A percentile compares a stretch with the other conserved stretches of the same genome.
These are phyloP conservation scores for Drosophila ustulata DNA, from an alignment of 2,888 invertebrate genomes.

Conservation along the genomic window DNA sequence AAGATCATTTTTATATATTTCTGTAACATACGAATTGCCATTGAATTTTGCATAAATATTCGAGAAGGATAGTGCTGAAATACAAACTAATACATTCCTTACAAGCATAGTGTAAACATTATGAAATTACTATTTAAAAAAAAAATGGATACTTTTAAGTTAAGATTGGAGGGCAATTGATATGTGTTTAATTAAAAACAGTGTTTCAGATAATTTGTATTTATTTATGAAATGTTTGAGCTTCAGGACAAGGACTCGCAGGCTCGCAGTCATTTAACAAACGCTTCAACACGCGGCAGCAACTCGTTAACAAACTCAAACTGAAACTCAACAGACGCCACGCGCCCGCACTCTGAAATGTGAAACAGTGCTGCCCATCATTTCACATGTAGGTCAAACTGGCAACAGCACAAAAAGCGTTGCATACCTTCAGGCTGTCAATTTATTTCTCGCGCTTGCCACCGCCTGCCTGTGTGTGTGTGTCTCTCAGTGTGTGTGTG, in stretches of 20 bases:
- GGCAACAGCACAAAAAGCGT: slow-evolving; percentile 52
- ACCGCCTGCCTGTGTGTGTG: slow-evolving; percentile 41
- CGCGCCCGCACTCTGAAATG: neutral
- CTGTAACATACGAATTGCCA: no score
- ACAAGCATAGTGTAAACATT: no score
- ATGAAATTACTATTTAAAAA: no score
- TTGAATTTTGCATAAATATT: no score
- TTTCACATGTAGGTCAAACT: slow-evolving; percentile 68
- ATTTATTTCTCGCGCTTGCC: slow-evolving; percentile 69
- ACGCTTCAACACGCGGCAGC: slow-evolving; percentile 26
- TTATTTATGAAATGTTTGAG: no score
- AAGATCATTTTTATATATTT: no score
- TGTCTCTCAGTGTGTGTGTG: slow-evolving; percentile 10
- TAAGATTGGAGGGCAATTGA: no score
- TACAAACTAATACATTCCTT: no score
- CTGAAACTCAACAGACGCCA: neutral
- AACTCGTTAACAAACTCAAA: slow-evolving; percentile 30
- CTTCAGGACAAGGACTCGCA: neutral
- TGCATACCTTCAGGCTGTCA: slow-evolving; percentile 75
- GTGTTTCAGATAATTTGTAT: no score
- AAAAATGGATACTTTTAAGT: no score
- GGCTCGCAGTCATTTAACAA: slow-evolving; percentile 16
- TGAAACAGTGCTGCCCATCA: slow-evolving; percentile 1
- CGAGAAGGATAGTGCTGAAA: no score
- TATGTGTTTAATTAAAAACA: no score